A percentile compares a stretch with the other conserved stretches of the same genome.
Evolutionary conservation across 1,140 invertebrate genomes (phyloP).

Genomic region (Penaeus chinensis): DNA sequence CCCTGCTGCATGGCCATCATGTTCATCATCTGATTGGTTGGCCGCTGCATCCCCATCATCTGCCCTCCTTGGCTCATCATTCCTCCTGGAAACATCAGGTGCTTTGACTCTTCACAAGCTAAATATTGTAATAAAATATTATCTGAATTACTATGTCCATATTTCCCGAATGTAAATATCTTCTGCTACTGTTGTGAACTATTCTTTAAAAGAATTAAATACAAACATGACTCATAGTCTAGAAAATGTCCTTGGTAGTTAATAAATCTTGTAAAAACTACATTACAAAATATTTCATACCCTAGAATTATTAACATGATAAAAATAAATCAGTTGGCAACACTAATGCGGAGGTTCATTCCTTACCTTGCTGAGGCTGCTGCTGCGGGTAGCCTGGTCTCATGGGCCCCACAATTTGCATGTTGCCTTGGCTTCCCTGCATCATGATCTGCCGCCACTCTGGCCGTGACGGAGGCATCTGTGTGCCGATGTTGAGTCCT

Average conservation of each 20-base stretch:
- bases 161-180: no score
- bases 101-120: not conserved
- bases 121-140: not conserved
- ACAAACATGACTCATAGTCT: no score
- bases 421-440: constrained; percentile 52
- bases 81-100: constrained; percentile 32
- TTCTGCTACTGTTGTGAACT: no score
- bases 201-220: no score
- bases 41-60: constrained; percentile 59
- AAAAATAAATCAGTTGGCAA: no score
- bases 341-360: not conserved
- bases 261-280: no score
- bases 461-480: constrained; percentile 57
- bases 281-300: no score
- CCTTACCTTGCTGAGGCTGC: constrained; percentile 59
- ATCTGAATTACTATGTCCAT: not conserved
- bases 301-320: no score
- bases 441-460: constrained; percentile 63
- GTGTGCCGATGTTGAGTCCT: constrained; percentile 57
- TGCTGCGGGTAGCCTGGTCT: constrained; percentile 60
- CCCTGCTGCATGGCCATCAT: constrained; percentile 61
- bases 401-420: constrained; percentile 58
- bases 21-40: constrained; percentile 60
- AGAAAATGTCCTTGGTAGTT: no score
- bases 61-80: constrained; percentile 56